Percentiles rank a stretch among this genome's conserved stretches.
phyloP scores from a whole-genome alignment of 2,888 invertebrate species.

The Gandaritis pyraliata region DNA sequence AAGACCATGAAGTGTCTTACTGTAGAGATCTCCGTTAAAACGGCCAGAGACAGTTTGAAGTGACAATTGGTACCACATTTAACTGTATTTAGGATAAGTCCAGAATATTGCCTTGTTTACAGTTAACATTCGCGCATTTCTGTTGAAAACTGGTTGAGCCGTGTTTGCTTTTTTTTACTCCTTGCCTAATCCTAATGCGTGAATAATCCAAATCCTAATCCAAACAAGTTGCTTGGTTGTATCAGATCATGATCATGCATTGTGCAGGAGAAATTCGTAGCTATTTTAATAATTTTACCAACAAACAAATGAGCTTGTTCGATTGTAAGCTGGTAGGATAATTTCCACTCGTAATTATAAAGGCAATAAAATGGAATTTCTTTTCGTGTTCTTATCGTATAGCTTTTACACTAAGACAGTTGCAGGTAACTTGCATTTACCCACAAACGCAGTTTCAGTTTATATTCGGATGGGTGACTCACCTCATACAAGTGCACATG shows the following conservation, averaged over 20 bases:
- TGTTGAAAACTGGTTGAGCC: conserved; percentile 8
- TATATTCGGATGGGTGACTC: conserved; percentile 67
- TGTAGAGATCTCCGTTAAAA: conserved; percentile 26
- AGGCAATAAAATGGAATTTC: too few relatives aligned
- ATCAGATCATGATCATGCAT: too few relatives aligned
- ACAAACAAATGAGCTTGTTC: too few relatives aligned
- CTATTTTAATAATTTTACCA: too few relatives aligned
- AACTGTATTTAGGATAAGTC: conserved; percentile 30
- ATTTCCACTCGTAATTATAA: too few relatives aligned
- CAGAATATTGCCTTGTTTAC: conserved; percentile 28
- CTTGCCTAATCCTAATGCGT: too few relatives aligned
- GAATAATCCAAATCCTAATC: too few relatives aligned
- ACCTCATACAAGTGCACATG: conserved; percentile 80
- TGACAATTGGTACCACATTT: conserved; percentile 29
- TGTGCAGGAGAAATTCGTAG: too few relatives aligned
- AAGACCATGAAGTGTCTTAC: conserved; percentile 22
- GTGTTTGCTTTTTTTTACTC: neutral
- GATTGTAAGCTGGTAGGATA: too few relatives aligned
- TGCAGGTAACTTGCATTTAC: conserved; percentile 2
- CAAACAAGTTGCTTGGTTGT: too few relatives aligned
- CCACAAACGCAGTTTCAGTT: conserved; percentile 33
- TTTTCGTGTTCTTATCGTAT: too few relatives aligned
- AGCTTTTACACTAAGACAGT: too few relatives aligned
- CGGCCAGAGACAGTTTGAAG: conserved; percentile 27
- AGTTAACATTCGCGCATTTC: conserved; percentile 10